Percentiles rank a stretch among this genome's conserved stretches.
Evolutionary conservation across 2,113 vertebrate species (phyloP).

Genomic region (Reinhardtius hippoglossoides): DNA sequence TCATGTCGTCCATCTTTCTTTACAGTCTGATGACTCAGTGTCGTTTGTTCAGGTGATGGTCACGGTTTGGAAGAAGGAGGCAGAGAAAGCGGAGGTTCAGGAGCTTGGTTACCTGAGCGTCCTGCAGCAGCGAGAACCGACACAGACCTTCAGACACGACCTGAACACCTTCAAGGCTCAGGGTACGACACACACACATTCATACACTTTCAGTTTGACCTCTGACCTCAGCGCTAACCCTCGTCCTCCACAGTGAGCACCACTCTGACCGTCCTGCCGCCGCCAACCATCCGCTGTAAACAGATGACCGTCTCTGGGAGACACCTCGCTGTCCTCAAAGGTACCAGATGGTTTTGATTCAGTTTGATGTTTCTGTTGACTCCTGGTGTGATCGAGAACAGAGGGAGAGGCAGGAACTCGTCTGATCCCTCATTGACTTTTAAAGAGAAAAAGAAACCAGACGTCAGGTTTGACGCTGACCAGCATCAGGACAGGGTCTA

Average conservation of each 20-base stretch:
- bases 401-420: background rate
- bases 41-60: constrained; percentile 85
- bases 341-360: constrained; percentile 52
- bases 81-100: constrained; percentile 87
- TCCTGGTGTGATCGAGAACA: no score
- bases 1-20: no score
- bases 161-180: constrained; percentile 93
- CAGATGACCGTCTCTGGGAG: constrained; percentile 90
- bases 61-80: constrained; percentile 89
- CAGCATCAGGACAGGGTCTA: no score
- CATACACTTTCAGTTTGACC: background rate
- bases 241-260: constrained; percentile 86
- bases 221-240: background rate
- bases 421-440: background rate
- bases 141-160: constrained; percentile 89
- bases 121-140: constrained; percentile 87
- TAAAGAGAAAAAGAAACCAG: no score
- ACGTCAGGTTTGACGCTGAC: no score
- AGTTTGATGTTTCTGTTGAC: background rate
- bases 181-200: constrained; percentile 73
- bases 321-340: constrained; percentile 89
- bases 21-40: no score
- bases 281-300: constrained; percentile 88
- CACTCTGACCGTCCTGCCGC: constrained; percentile 89
- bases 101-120: constrained; percentile 88